Evolutionary conservation across 1,140 invertebrate genomes (phyloP), one percentile per base, ranked within the genome.

Genomic region (Armadillidium nasatum): DNA sequence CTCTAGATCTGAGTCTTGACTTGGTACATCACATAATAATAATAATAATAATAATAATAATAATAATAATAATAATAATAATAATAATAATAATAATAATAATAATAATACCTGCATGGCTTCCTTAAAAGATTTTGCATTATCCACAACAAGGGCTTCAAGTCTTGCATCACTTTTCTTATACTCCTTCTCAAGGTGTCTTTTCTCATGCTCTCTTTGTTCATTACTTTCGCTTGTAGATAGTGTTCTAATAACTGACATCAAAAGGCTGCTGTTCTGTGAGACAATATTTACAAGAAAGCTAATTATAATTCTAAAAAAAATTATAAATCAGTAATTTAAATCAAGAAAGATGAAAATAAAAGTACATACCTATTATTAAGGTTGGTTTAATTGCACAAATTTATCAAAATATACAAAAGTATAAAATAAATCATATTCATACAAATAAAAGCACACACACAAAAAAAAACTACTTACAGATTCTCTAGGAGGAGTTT

Each of bases 191-290:
- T 98, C 95, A 45, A 98, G 87, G 84, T 94, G 94, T 0, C 91
- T 91, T 83, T 96, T 96, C 85, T 98, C 96, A 83, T 93, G 90
- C 83, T 98, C 95, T 81, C 96, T 87, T 83, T 98, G 94, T 83
- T 97, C 94, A 85, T 94, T 94, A 44, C 94, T 96, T 86, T 95
- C 94, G 87, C 93, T 96, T 45, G 93, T 91, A 33, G 94, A 94
- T 73, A 97, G 84, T 0, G 94, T 94, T 76, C 94, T 88, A 80
- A 97, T 96, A 9, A 97, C 94, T 66, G 93, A 93, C 50, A 60
- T 60, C 50, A 60, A 60, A 60, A 60, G 50, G 50, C 50, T 60
- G 7, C 50, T 60, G 50, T 19, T 60, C 50, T 60, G 50, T 60
- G 19, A 33, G 19, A 60, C 7, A 60, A 60, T 60, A 60, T 60